Evolutionary conservation across 2,888 invertebrate genomes (phyloP).

Genomic region (Dysmachus trigonus): DNA sequence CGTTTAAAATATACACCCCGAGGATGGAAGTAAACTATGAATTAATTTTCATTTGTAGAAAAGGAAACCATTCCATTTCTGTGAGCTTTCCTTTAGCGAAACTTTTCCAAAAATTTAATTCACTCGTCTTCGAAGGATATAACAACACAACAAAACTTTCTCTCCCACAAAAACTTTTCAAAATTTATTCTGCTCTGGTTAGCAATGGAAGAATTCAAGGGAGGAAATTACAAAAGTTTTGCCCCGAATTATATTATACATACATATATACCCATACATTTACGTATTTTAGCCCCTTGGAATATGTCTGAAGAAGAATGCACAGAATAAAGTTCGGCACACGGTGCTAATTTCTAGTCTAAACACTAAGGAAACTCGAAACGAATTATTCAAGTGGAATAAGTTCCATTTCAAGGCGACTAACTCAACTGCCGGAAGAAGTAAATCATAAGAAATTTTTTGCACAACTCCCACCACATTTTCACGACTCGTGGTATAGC

Average conservation of each 20-base stretch:
- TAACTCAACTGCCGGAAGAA: not conserved
- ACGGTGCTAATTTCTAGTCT: not conserved
- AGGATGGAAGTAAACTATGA: not conserved
- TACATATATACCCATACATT: not conserved
- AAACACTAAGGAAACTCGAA: not conserved
- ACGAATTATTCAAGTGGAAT: not conserved
- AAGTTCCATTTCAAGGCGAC: not conserved
- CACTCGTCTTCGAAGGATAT: not conserved
- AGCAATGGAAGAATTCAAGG: not conserved
- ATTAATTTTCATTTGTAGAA: not conserved
- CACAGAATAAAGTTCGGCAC: not conserved
- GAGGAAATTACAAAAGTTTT: not conserved
- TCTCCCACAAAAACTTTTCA: not conserved
- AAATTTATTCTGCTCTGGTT: not conserved
- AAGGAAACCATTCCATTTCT: not conserved
- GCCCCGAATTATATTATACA: not conserved
- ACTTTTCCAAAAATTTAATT: not conserved
- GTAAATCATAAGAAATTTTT: not conserved
- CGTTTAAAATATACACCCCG: not conserved
- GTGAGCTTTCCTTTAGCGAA: not conserved
- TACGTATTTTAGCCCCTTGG: not conserved
- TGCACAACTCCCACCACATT: not conserved
- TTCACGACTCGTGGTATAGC: not conserved
- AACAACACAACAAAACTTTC: not conserved
- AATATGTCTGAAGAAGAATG: not conserved